phyloP scores from a whole-genome alignment of 1,140 invertebrate species.

The Saxidomus purpurata region DNA sequence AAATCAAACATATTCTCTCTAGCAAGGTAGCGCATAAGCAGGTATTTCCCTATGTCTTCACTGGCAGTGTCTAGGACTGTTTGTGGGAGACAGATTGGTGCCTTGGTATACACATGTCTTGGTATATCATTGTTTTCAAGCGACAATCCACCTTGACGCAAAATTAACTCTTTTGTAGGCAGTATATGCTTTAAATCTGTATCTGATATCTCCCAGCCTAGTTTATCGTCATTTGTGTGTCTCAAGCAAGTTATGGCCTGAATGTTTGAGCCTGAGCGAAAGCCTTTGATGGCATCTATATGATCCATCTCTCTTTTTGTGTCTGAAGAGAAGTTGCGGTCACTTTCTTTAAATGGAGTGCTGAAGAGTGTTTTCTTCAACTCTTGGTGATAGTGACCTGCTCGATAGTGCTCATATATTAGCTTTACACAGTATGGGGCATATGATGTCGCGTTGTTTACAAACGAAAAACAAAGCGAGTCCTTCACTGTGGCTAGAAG shows the following conservation, averaged over 20 bases:
- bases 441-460: conserved; percentile 20
- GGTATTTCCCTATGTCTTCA: conserved; percentile 32
- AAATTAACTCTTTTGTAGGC: conserved; percentile 15
- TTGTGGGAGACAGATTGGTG: not conserved
- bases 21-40: conserved; percentile 25
- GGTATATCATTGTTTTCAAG: not conserved
- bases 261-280: conserved; percentile 12
- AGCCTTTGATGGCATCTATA: conserved; percentile 9
- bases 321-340: conserved; percentile 11
- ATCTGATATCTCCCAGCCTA: not conserved
- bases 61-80: conserved; percentile 24
- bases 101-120: conserved; percentile 16
- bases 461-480: conserved; percentile 14
- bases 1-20: conserved; percentile 32
- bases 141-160: not conserved
- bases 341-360: conserved; percentile 34
- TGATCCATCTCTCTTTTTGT: conserved; percentile 27
- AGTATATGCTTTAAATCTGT: conserved; percentile 34
- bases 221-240: not conserved
- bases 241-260: not conserved
- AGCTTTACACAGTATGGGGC: not conserved
- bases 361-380: conserved; percentile 8
- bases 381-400: not conserved
- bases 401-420: not conserved
- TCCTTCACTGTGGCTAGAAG: not conserved